Conservation (phyloP, 1,140 invertebrate genomes). For the Drosophila rhopaloa region DNA sequence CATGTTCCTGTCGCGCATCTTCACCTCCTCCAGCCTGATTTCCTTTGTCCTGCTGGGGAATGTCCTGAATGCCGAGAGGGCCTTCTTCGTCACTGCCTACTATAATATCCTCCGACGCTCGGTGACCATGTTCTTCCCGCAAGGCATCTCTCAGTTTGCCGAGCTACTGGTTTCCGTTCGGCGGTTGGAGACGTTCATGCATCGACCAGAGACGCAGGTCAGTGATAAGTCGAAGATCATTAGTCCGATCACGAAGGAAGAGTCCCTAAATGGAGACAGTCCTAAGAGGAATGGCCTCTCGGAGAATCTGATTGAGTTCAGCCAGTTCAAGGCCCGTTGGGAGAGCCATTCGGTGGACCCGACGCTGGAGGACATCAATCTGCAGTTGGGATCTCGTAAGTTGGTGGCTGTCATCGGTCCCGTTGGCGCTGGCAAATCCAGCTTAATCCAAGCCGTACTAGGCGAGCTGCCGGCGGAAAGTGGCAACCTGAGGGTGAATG, state of each 20-base stretch:
- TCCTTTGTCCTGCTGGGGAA: conserved; percentile 89
- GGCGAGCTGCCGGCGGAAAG: conserved; percentile 62
- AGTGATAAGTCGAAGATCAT: conserved; percentile 46
- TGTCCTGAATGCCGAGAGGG: conserved; percentile 87
- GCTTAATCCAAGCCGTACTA: conserved; percentile 85
- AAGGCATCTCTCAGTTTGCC: conserved; percentile 87
- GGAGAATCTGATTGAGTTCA: conserved; percentile 59
- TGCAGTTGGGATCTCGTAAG: conserved; percentile 84
- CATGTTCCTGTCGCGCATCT: conserved; percentile 90
- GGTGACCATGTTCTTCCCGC: conserved; percentile 90
- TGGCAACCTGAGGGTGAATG: conserved; percentile 54
- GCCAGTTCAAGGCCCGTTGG: conserved; percentile 68
- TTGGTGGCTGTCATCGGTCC: conserved; percentile 88
- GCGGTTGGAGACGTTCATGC: conserved; percentile 89
- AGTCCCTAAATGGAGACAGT: conserved; percentile 35
- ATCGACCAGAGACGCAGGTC: conserved; percentile 87
- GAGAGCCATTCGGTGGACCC: conserved; percentile 47
- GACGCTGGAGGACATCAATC: conserved; percentile 57
- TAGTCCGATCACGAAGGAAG: conserved; percentile 1
- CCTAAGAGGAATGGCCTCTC: conserved; percentile 36
- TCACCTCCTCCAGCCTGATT: conserved; percentile 91
- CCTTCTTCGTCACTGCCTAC: conserved; percentile 90
- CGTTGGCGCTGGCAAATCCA: conserved; percentile 88
- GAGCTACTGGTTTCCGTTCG: conserved; percentile 89
- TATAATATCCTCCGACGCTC: conserved; percentile 90